A percentile compares a stretch with the other conserved stretches of the same genome.
Conservation (phyloP, 2,888 invertebrate species). For the Drosophila setosimentum region DNA sequence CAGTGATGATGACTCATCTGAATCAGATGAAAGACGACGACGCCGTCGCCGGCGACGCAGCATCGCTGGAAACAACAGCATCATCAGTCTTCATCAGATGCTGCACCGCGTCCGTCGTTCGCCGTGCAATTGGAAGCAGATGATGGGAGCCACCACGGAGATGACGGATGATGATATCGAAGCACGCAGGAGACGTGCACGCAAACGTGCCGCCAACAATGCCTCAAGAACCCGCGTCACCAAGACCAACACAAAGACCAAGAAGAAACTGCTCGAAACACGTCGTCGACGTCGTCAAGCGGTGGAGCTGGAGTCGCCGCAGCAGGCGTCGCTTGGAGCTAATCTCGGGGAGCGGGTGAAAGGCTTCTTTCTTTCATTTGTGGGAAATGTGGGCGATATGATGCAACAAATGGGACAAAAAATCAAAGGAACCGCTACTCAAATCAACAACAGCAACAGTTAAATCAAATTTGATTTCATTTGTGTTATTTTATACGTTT, state of each 20-base stretch:
- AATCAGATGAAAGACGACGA: conserved; percentile 59
- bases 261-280: conserved; percentile 44
- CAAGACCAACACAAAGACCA: conserved; percentile 28
- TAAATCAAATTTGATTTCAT: neutral
- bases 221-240: conserved; percentile 47
- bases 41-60: conserved; percentile 45
- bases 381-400: conserved; percentile 53
- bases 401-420: conserved; percentile 58
- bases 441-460: conserved; percentile 3
- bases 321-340: conserved; percentile 2
- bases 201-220: conserved; percentile 49
- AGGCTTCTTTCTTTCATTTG: conserved; percentile 53
- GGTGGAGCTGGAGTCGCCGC: neutral
- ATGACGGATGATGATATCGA: conserved; percentile 56
- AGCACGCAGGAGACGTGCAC: conserved; percentile 50
- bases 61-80: neutral
- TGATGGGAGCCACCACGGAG: conserved; percentile 35
- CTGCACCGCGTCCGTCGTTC: conserved; percentile 66
- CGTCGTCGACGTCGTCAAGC: conserved; percentile 57
- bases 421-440: conserved; percentile 41
- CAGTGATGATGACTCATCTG: conserved; percentile 46
- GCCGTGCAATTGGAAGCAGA: conserved; percentile 60
- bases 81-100: neutral
- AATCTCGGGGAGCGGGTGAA: conserved; percentile 57
- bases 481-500: conserved; percentile 2